Evolutionary conservation across 2,888 invertebrate species (phyloP).

Genomic region (Caenorhabditis uteleia): DNA sequence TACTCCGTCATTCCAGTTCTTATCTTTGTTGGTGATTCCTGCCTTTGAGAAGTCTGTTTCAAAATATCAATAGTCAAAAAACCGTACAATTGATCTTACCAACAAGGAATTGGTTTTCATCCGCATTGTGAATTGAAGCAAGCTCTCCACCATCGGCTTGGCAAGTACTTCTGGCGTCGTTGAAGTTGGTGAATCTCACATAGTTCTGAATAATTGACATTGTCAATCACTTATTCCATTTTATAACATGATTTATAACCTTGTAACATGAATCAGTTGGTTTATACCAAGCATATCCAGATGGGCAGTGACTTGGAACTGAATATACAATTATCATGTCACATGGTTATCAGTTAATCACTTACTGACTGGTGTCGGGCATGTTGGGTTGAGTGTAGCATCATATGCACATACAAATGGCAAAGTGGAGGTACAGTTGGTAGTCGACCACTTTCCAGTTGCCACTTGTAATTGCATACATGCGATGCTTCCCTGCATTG

Average conservation of each 20-base stretch:
- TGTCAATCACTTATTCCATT: not conserved
- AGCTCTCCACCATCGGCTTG: conserved; percentile 34
- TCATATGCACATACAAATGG: conserved; percentile 28
- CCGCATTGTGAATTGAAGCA: conserved; percentile 24
- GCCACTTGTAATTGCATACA: conserved; percentile 26
- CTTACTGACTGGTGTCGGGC: conserved; percentile 21
- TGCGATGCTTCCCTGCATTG: conserved; percentile 19
- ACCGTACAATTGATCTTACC: conserved; percentile 12
- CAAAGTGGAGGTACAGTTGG: conserved; percentile 15
- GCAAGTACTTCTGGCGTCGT: conserved; percentile 27
- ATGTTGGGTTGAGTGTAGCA: conserved; percentile 19
- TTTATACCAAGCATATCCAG: conserved; percentile 31
- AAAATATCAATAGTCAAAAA: too few species aligned
- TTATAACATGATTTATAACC: not conserved
- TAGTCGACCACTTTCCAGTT: conserved; percentile 29
- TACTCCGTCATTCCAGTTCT: conserved; percentile 20
- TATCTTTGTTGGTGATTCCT: conserved; percentile 30
- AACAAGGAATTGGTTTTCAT: conserved; percentile 31
- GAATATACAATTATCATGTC: not conserved
- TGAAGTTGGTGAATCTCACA: conserved; percentile 22
- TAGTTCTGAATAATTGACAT: conserved; percentile 28
- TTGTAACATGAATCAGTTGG: conserved; percentile 33
- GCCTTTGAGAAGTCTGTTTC: conserved; percentile 34
- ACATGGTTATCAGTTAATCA: not conserved
- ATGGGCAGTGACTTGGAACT: conserved; percentile 36